A percentile compares a stretch with the other conserved stretches of the same genome.
phyloP scores from a whole-genome alignment of 2,797 vertebrate genomes.

The Onychomys torridus region DNA sequence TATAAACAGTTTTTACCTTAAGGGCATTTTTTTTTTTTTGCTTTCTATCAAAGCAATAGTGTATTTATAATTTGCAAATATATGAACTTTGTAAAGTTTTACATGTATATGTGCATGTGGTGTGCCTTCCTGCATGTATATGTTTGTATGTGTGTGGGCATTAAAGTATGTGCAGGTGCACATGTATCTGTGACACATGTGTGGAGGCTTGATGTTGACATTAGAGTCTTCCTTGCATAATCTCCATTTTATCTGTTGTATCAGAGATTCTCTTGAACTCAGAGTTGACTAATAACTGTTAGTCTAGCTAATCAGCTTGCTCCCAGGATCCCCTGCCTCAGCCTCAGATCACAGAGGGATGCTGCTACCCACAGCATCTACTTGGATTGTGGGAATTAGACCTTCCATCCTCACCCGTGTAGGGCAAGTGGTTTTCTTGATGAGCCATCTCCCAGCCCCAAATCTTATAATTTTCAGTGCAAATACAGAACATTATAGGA shows the following conservation, averaged over 20 bases:
- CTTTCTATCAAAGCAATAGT: background rate
- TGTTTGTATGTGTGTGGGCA: background rate
- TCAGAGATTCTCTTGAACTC: background rate
- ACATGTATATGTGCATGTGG: background rate
- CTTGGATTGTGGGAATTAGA: background rate
- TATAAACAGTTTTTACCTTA: conserved; percentile 13
- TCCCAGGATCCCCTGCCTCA: background rate
- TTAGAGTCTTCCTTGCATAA: background rate
- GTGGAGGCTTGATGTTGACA: background rate
- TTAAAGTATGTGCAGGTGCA: background rate
- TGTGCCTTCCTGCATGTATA: background rate
- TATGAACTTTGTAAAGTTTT: background rate
- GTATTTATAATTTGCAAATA: background rate
- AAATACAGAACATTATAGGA: background rate
- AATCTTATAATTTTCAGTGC: background rate
- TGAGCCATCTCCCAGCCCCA: background rate
- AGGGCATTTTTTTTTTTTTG: background rate
- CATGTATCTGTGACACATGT: background rate
- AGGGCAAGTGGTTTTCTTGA: background rate
- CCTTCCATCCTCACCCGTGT: background rate
- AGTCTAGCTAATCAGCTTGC: background rate
- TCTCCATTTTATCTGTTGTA: background rate
- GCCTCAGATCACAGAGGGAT: background rate
- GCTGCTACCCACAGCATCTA: background rate
- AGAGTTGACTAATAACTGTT: background rate